Base-by-base conservation (phyloP, 2,888 invertebrate genomes). In the Papilio demoleus region DNA sequence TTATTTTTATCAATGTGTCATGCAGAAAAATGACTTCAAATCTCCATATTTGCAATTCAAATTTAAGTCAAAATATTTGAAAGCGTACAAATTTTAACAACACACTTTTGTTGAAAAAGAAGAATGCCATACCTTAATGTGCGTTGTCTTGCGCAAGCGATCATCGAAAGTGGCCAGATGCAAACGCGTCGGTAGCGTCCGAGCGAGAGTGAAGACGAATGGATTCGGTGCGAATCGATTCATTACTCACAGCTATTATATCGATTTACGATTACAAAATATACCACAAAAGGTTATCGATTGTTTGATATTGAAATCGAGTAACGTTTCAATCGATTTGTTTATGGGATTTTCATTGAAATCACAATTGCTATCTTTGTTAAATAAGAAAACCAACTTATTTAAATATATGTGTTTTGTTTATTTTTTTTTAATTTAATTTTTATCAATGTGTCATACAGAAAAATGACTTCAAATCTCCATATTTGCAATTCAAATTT, bases 121-220 rank as follows among this genome's bases (percentile, higher is more conserved):
- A 50, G 45, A 68, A 68, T 67, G 56, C 27, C 58, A 22, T 36
- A 47, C 59, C 45, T 38, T 64, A 24, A 64, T 63, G 67, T 53
- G 63, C 24, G 22, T 40, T 64, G 53, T 38, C 65, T 77, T 77
- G 73, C 72, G 73, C 73, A 79, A 76, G 65, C 71, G 38, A 75
- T 73, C 76, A 87, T 85, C 87, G 88, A 88, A 89, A 88, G 88
- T 89, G 85, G 80, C 80, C 81, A 72, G 70, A 78, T 72, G 70
- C 72, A 68, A 65, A 71, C 73, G 75, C 12, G 56, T 65, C 50
- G 40, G 81, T 84, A 86, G 79, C 71, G 85, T 78, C 77, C 34
- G 60, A 64, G 45, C 59, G 68, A 64, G 68, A 68, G 60, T 65
- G 60, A 60, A 68, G 64, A 65, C 64, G 68, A 53, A 68, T 65